These are phyloP conservation scores for Rhynchomys soricoides DNA, from an alignment of 2,113 vertebrate genomes.

Conservation along the genomic window DNA sequence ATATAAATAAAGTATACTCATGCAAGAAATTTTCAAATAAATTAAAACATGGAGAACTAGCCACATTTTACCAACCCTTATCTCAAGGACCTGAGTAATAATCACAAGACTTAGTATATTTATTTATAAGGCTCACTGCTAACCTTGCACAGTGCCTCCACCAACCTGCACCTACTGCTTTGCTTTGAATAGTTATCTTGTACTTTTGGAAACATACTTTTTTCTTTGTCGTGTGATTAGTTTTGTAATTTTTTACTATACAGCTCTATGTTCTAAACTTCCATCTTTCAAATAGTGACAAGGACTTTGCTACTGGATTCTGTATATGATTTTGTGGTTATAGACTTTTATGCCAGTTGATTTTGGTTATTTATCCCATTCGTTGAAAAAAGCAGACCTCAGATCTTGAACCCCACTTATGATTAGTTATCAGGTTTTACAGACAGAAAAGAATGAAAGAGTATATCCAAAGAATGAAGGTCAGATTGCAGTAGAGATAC, in stretches of 20 bases:
- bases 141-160: neutral
- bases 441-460: neutral
- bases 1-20: neutral
- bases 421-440: neutral
- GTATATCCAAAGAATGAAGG: neutral
- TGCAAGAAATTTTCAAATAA: neutral
- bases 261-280: neutral
- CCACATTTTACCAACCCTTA: neutral
- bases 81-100: neutral
- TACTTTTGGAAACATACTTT: neutral
- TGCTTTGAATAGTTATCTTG: neutral
- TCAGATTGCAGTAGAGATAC: neutral
- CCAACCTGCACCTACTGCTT: neutral
- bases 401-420: neutral
- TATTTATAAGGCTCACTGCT: neutral
- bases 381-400: neutral
- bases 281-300: slow-evolving; percentile 38
- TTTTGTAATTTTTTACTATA: neutral
- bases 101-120: neutral
- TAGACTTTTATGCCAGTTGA: neutral
- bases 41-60: neutral
- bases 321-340: neutral
- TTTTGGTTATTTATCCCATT: neutral
- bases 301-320: neutral
- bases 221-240: neutral